A percentile compares a stretch with the other conserved stretches of the same genome.
phyloP scores from a whole-genome alignment of 1,140 invertebrate species.

The Streblospio benedicti region DNA sequence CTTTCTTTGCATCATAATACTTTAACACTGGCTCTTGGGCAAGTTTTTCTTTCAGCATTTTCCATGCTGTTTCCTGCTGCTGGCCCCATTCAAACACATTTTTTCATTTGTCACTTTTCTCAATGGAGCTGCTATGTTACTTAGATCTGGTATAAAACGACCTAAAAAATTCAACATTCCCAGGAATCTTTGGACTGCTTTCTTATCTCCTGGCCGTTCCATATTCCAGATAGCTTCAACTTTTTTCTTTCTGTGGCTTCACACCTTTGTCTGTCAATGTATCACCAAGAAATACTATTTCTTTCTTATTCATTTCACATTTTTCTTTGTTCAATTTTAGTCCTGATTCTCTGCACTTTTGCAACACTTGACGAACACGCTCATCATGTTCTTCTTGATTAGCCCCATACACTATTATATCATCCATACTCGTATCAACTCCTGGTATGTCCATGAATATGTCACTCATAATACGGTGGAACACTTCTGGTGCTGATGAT shows the following conservation, averaged over 20 bases:
- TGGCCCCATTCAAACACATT: not conserved
- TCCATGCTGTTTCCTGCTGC: conserved; percentile 14
- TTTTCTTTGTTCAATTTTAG: not conserved
- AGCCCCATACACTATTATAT: not conserved
- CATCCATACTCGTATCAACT: not conserved
- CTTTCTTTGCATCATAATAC: conserved; percentile 24
- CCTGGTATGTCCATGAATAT: not conserved
- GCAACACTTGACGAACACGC: not conserved
- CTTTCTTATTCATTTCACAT: not conserved
- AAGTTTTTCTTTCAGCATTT: conserved; percentile 22
- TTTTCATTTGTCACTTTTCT: conserved; percentile 5
- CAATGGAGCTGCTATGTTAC: not conserved
- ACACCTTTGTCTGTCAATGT: conserved; percentile 7
- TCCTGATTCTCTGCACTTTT: no score
- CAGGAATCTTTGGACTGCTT: not conserved
- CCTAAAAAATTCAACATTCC: not conserved
- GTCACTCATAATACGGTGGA: not conserved
- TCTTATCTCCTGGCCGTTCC: not conserved
- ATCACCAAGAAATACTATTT: not conserved
- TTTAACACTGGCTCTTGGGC: conserved; percentile 20
- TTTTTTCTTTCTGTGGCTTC: conserved; percentile 9
- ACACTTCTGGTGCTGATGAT: not conserved
- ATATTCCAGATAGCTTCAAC: conserved; percentile 6
- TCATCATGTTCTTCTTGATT: conserved; percentile 7
- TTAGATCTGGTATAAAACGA: not conserved